Conservation (phyloP, 2,888 invertebrate genomes). For the Meteorus colon region DNA sequence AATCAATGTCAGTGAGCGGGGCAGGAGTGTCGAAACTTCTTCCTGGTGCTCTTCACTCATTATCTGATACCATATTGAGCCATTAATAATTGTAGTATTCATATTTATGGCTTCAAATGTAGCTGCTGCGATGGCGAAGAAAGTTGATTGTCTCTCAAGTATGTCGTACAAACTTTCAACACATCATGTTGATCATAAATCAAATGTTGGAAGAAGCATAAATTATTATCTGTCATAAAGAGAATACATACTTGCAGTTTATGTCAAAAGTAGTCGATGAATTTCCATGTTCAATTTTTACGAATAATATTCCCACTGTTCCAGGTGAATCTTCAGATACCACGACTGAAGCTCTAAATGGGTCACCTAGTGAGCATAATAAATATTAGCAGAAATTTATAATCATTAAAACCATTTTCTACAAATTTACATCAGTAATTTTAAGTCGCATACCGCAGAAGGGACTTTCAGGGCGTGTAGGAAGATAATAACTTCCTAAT, state of each 20-base stretch:
- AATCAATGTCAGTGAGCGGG: slow-evolving; percentile 52
- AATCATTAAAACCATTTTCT: too few relatives aligned
- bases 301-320: slow-evolving; percentile 73
- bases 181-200: slow-evolving; percentile 14
- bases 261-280: slow-evolving; percentile 73
- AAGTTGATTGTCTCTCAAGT: slow-evolving; percentile 54
- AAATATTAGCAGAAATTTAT: background rate
- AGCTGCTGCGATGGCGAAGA: slow-evolving; percentile 63
- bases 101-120: slow-evolving; percentile 55
- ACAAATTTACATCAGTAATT: too few relatives aligned
- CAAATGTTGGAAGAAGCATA: background rate
- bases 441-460: slow-evolving; percentile 74
- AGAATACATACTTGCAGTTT: slow-evolving; percentile 74
- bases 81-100: slow-evolving; percentile 53
- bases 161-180: slow-evolving; percentile 57
- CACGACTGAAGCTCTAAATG: slow-evolving; percentile 74
- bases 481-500: slow-evolving; percentile 76
- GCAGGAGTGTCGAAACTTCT: slow-evolving; percentile 48
- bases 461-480: slow-evolving; percentile 74
- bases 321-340: slow-evolving; percentile 72
- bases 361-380: slow-evolving; percentile 72
- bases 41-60: slow-evolving; percentile 50
- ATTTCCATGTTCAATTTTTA: slow-evolving; percentile 71
- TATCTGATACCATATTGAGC: slow-evolving; percentile 59
- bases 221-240: slow-evolving; percentile 3